A percentile compares a stretch with the other conserved stretches of the same genome.
phyloP scores from a whole-genome alignment of 2,797 vertebrate species.

The Morus bassanus region DNA sequence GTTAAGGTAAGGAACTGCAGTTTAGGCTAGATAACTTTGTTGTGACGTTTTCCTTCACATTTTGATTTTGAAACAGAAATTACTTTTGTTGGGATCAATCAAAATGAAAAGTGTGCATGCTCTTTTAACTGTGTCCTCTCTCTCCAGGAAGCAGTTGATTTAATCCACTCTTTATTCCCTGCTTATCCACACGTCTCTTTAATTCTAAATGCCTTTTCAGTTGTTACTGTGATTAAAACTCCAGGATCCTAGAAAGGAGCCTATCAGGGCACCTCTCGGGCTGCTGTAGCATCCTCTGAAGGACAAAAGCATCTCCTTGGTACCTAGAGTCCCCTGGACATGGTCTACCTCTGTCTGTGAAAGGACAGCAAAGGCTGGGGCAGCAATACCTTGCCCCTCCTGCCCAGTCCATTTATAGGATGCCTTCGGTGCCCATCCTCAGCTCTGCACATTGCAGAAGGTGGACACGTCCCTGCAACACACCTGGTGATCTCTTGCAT shows the following conservation, averaged over 20 bases:
- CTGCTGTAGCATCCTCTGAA: neutral
- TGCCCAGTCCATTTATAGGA: neutral
- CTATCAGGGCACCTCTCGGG: neutral
- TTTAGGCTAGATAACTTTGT: neutral
- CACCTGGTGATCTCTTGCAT: neutral
- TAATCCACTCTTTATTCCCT: neutral
- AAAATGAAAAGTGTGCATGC: neutral
- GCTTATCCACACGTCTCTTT: neutral
- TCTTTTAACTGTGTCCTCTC: neutral
- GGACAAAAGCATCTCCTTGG: neutral
- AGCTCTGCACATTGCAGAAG: neutral
- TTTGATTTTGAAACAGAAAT: neutral
- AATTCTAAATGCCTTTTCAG: neutral
- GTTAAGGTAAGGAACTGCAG: neutral
- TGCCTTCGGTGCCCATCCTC: neutral
- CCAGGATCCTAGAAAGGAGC: neutral
- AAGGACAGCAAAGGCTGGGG: neutral
- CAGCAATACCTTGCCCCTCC: neutral
- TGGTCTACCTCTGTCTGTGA: neutral
- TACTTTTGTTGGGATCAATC: neutral
- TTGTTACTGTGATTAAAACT: neutral
- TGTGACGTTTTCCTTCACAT: neutral
- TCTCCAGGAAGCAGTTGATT: neutral
- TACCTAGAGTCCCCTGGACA: neutral
- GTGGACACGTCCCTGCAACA: rapidly evolving